Conservation (phyloP, 2,888 invertebrate genomes). For the Tetranychus truncatus region DNA sequence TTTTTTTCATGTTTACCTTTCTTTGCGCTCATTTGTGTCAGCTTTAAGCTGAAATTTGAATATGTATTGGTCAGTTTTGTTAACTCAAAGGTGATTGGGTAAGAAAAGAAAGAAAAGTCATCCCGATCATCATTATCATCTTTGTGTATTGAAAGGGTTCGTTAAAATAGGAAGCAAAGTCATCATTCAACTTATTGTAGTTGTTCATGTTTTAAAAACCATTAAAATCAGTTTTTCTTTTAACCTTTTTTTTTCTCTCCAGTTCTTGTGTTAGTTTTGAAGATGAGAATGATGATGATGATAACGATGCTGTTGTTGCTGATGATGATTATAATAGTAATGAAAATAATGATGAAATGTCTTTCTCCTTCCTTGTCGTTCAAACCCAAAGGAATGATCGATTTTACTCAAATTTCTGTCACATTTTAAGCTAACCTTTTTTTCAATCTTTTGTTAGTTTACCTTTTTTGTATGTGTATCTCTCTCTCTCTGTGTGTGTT, state of each 20-base stretch:
- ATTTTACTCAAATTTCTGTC: conserved; percentile 1
- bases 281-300: not conserved
- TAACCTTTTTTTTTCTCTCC: not conserved
- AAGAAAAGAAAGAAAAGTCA: too few species aligned
- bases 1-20: not conserved
- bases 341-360: not conserved
- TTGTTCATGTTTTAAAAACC: not conserved
- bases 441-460: not conserved
- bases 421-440: not conserved
- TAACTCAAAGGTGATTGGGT: too few species aligned
- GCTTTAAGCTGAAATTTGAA: not conserved
- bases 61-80: too few species aligned
- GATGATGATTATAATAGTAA: not conserved
- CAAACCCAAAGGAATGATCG: not conserved
- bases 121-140: too few species aligned
- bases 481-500: not conserved
- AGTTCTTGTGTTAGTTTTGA: not conserved
- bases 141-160: not conserved
- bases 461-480: not conserved
- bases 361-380: not conserved
- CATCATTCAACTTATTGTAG: not conserved
- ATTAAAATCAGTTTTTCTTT: not conserved
- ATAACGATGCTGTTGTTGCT: not conserved
- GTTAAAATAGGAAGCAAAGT: not conserved
- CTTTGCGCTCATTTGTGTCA: not conserved